A percentile compares a stretch with the other conserved stretches of the same genome.
phyloP scores from a whole-genome alignment of 1,140 invertebrate genomes.

The Leptinotarsa lineolata region DNA sequence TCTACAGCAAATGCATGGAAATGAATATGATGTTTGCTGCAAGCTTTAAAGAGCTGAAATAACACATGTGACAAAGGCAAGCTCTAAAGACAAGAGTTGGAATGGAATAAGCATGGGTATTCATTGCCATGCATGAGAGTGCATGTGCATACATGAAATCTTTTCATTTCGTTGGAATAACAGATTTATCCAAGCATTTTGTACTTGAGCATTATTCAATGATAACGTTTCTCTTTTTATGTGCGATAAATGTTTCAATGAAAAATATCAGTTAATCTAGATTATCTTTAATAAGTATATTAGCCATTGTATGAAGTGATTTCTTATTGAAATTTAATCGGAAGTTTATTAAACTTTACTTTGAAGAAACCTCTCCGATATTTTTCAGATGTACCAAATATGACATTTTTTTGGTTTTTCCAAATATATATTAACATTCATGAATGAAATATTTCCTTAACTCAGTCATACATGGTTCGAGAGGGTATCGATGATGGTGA shows the following conservation, averaged over 20 bases:
- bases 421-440: background rate
- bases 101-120: background rate
- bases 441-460: conserved; percentile 67
- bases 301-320: too few species aligned
- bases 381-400: too few species aligned
- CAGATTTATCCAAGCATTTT: too few species aligned
- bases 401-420: background rate
- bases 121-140: background rate
- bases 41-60: background rate
- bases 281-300: too few species aligned
- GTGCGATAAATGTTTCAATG: too few species aligned
- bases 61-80: background rate
- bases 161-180: background rate
- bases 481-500: conserved; percentile 96
- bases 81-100: background rate
- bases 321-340: too few species aligned
- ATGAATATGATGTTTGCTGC: background rate
- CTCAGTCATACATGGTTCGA: conserved; percentile 92
- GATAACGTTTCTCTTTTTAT: too few species aligned
- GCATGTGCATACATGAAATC: background rate
- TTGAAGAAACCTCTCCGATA: too few species aligned
- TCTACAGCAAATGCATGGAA: background rate
- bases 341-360: too few species aligned
- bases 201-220: too few species aligned
- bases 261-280: too few species aligned